Conservation (phyloP, 2,888 invertebrate genomes). For the Meiosimyza platycephala region DNA sequence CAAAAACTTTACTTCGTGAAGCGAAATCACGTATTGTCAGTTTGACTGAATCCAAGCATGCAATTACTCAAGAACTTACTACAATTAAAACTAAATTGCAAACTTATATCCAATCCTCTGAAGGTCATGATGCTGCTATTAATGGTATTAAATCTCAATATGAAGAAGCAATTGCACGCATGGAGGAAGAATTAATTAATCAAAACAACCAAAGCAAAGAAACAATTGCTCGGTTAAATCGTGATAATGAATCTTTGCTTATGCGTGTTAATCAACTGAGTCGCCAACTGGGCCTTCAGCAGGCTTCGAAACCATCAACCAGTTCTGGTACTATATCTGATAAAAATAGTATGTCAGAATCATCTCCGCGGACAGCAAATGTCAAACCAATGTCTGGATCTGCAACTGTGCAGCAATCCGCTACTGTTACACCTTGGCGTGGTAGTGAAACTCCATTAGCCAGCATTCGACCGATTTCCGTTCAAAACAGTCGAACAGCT, state of each 20-base stretch:
- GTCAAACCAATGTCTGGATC: slow-evolving; percentile 93
- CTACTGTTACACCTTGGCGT: slow-evolving; percentile 75
- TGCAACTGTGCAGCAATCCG: slow-evolving; percentile 65
- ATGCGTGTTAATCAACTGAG: slow-evolving; percentile 78
- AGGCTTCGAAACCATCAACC: slow-evolving; percentile 77
- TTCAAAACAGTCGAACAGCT: slow-evolving; percentile 76
- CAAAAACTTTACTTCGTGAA: slow-evolving; percentile 77
- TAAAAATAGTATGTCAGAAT: slow-evolving; percentile 71
- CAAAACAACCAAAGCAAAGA: slow-evolving; percentile 72
- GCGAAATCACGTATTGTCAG: slow-evolving; percentile 80
- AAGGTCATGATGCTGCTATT: slow-evolving; percentile 72
- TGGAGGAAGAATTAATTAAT: slow-evolving; percentile 80
- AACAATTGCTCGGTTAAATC: slow-evolving; percentile 68
- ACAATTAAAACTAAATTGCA: slow-evolving; percentile 70
- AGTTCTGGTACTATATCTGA: slow-evolving; percentile 72
- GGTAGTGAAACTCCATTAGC: slow-evolving; percentile 88
- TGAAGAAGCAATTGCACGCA: slow-evolving; percentile 75
- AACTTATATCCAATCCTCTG: slow-evolving; percentile 70
- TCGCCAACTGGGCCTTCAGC: slow-evolving; percentile 73
- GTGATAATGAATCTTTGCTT: slow-evolving; percentile 77
- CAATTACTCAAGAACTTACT: slow-evolving; percentile 72
- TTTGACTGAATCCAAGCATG: slow-evolving; percentile 77
- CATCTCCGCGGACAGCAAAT: slow-evolving; percentile 82
- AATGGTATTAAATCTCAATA: slow-evolving; percentile 77
- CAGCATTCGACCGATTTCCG: slow-evolving; percentile 91